Percentiles rank a stretch among this genome's conserved stretches.
phyloP scores from a whole-genome alignment of 2,888 invertebrate species.

The Stratiomys singularior region DNA sequence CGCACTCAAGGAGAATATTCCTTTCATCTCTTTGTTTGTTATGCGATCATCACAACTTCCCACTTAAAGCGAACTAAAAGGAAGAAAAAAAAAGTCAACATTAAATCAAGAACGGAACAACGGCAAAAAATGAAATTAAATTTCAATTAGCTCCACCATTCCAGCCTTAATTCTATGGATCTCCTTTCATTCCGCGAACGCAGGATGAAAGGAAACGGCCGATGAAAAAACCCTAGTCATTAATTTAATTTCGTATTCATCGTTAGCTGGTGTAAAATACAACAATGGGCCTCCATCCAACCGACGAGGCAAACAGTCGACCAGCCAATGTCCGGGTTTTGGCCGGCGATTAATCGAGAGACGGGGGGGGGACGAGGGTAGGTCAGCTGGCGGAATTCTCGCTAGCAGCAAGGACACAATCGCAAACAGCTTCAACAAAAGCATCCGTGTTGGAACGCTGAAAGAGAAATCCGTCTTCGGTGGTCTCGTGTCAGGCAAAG shows the following conservation, averaged over 20 bases:
- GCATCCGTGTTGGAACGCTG: conserved; percentile 9
- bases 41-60: conserved; percentile 42
- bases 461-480: neutral
- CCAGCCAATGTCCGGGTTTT: neutral
- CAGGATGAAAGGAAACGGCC: conserved; percentile 44
- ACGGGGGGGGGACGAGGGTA: no score
- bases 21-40: conserved; percentile 41
- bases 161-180: conserved; percentile 18
- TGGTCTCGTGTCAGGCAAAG: neutral
- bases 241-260: conserved; percentile 52
- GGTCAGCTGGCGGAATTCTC: neutral
- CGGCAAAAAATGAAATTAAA: conserved; percentile 50
- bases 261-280: conserved; percentile 51
- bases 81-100: conserved; percentile 29
- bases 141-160: conserved; percentile 50
- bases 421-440: conserved; percentile 39
- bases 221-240: conserved; percentile 50
- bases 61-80: conserved; percentile 27
- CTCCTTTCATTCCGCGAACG: conserved; percentile 32
- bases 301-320: neutral
- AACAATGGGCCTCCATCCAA: conserved; percentile 24
- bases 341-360: no score
- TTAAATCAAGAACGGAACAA: conserved; percentile 46
- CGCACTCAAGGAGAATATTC: conserved; percentile 21
- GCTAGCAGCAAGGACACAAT: conserved; percentile 34